Percentiles rank a stretch among this genome's conserved stretches.
Evolutionary conservation across 2,797 vertebrate species (phyloP).

Genomic region (Hapalemur alaotrensis): DNA sequence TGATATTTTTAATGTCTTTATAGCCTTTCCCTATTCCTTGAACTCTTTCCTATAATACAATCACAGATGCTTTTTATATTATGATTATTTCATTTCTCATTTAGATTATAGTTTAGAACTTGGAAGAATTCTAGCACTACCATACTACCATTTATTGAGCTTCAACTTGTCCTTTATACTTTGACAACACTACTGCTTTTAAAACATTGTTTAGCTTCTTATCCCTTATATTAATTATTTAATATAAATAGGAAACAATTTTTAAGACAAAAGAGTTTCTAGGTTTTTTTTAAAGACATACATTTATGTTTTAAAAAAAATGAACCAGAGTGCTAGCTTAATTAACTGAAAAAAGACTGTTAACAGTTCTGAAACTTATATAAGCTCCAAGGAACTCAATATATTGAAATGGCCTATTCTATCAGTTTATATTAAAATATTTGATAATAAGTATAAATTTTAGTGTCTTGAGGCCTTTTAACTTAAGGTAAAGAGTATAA

Average conservation of each 20-base stretch:
- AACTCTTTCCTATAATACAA: neutral
- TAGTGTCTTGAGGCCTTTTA: neutral
- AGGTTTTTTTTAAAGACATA: neutral
- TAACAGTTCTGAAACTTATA: neutral
- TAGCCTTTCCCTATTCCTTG: neutral
- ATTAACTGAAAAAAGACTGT: neutral
- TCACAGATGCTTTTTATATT: neutral
- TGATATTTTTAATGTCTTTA: neutral
- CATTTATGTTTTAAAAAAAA: neutral
- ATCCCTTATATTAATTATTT: neutral
- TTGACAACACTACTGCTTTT: conserved; percentile 28
- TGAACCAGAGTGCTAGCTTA: neutral
- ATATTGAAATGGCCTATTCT: neutral
- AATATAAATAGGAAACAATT: neutral
- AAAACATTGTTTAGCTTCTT: neutral
- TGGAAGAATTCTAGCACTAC: conserved; percentile 33
- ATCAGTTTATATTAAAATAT: neutral
- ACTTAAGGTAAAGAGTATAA: neutral
- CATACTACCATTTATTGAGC: conserved; percentile 26
- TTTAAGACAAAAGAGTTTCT: conserved; percentile 28
- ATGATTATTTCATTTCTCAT: conserved; percentile 9
- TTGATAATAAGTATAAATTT: neutral
- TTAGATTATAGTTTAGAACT: neutral
- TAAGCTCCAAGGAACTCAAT: neutral
- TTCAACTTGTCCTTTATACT: neutral